Evolutionary conservation across 2,797 vertebrate species (phyloP), one percentile per base, ranked within the genome.

Genomic region (Cichlasoma orientale): DNA sequence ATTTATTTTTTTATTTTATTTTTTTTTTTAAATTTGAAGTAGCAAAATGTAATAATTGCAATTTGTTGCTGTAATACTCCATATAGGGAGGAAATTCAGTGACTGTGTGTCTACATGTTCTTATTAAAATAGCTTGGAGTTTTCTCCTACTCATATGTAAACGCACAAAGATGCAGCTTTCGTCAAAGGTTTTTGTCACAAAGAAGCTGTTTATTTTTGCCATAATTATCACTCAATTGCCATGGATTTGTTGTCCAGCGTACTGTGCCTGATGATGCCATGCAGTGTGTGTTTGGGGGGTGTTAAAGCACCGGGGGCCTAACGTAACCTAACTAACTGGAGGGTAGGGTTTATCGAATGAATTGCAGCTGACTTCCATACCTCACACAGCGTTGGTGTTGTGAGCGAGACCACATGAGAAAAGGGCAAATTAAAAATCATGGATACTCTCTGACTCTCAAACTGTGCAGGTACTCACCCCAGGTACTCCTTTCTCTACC

Each of bases 401-500:
- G 98, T 99, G 98, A 98, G 97, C 98, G 96, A 98, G 97, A 98
- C 98, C 94, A 97, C 97, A 98, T 99, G 98, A 98, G 93, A 92
- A 95, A 94, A 99, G 98, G 97, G 97, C 98, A 98, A 98, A 98
- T 99, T 98, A 99, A 98, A 99, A 99, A 99, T 99, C 97, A 98
- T 97, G 98, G 98, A 99, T 97, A 99, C 97, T 98, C 84, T 89
- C 92, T 94, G 94, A 95, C 94, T 99, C 97, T 99, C 97, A 98
- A 97, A 97, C 97, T 99, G 97, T 98, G 95, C 98, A 99, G 98
- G 98, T 99, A 99, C 97, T 98, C 98, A 97, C 97, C 97, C 97
- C 97, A 99, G 98, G 98, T 99, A 98, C 97, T 99, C 98, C 98
- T 99, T 99, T 99, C 98, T 99, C 96, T 98, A 99, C 98, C 97